These are phyloP conservation scores for Ciconia boyciana DNA, from an alignment of 2,113 vertebrate genomes.

Conservation along the genomic window DNA sequence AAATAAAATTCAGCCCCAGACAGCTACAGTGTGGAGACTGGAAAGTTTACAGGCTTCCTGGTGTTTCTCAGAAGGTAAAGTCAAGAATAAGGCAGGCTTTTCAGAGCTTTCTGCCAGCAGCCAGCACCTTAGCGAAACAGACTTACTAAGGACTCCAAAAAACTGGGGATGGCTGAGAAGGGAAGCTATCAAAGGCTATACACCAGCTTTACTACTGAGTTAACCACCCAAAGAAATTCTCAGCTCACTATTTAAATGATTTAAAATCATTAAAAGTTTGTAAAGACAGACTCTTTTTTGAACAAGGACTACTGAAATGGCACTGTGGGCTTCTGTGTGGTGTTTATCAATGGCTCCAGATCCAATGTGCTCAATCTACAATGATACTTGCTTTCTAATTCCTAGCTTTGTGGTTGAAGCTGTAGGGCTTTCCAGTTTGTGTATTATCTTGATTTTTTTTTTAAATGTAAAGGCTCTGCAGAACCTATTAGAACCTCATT, in stretches of 20 bases:
- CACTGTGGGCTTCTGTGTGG: background rate
- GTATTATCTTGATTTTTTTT: background rate
- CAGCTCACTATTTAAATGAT: background rate
- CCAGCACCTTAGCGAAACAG: background rate
- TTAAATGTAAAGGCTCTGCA: background rate
- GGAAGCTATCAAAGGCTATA: background rate
- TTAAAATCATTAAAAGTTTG: background rate
- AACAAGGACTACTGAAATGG: background rate
- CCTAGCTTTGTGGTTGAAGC: background rate
- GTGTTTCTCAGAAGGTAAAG: background rate
- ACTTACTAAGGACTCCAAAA: background rate
- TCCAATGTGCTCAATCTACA: background rate
- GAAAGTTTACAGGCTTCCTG: background rate
- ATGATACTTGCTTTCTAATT: background rate
- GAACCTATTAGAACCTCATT: background rate
- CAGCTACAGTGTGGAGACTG: background rate
- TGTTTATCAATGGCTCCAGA: background rate
- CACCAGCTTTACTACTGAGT: background rate
- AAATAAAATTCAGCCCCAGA: background rate
- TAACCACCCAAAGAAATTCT: background rate
- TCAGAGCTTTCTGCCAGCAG: background rate
- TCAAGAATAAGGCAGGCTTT: background rate
- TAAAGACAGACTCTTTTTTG: background rate
- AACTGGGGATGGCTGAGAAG: background rate
- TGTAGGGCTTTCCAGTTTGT: background rate